Conservation (phyloP, 2,113 vertebrate species). For the Maccullochella peelii region DNA sequence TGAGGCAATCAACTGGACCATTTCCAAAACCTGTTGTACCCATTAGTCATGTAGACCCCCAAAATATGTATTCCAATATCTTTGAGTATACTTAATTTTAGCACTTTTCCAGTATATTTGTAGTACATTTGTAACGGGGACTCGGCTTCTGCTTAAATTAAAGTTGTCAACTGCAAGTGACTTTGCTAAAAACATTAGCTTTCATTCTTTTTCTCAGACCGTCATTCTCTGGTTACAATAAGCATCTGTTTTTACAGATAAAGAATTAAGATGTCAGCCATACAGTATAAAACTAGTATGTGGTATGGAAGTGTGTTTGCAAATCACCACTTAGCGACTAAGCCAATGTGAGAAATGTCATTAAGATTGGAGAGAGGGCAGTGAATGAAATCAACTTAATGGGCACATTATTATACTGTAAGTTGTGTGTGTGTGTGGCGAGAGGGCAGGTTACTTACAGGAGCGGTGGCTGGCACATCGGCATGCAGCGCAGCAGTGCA, state of each 20-base stretch:
- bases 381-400: neutral
- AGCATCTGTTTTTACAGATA: neutral
- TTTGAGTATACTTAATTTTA: neutral
- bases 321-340: neutral
- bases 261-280: neutral
- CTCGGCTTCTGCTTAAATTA: neutral
- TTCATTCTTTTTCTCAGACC: neutral
- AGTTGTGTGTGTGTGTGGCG: neutral
- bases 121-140: neutral
- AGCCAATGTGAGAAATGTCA: neutral
- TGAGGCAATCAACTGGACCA: too few relatives aligned
- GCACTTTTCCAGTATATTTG: neutral
- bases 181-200: neutral
- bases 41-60: too few relatives aligned
- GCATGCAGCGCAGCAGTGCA: slow-evolving; percentile 76
- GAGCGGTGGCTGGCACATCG: slow-evolving; percentile 78
- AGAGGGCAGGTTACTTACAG: slow-evolving; percentile 70
- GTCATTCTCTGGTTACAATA: neutral
- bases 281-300: neutral
- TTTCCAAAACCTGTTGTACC: too few relatives aligned
- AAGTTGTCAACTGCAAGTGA: neutral
- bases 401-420: neutral
- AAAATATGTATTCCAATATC: neutral
- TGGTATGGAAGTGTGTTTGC: too few relatives aligned
- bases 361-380: neutral